Evolutionary conservation across 2,888 invertebrate species (phyloP).

Genomic region (Pegoplata infirma): DNA sequence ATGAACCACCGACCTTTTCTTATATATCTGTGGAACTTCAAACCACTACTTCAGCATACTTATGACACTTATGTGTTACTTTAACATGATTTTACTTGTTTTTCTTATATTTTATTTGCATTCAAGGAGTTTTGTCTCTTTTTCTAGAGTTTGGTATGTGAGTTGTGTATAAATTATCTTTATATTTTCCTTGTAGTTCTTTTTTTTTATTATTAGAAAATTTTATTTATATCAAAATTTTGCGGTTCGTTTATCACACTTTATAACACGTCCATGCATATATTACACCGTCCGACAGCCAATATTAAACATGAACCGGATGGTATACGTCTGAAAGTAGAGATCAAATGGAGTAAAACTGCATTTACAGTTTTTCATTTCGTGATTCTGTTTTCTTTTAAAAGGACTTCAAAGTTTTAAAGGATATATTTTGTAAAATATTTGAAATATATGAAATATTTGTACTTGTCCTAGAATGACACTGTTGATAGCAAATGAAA

Average conservation of each 20-base stretch:
- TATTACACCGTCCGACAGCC: no score
- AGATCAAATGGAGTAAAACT: no score
- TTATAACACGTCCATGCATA: slow-evolving; percentile 1
- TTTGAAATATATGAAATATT: no score
- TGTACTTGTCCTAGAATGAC: no score
- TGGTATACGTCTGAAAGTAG: no score
- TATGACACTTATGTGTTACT: slow-evolving; percentile 46
- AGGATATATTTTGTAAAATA: no score
- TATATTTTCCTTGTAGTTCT: background rate
- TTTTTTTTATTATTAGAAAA: background rate
- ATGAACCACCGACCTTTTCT: background rate
- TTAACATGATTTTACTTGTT: slow-evolving; percentile 28
- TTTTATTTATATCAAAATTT: slow-evolving; percentile 9
- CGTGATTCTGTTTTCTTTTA: no score
- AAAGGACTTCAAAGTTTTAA: no score
- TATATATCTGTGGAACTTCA: background rate
- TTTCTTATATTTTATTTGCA: slow-evolving; percentile 16
- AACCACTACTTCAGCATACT: slow-evolving; percentile 16
- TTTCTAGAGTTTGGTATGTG: background rate
- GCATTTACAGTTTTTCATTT: no score
- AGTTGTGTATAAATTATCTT: slow-evolving; percentile 11
- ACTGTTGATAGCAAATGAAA: no score
- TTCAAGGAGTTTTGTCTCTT: slow-evolving; percentile 18
- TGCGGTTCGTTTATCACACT: slow-evolving; percentile 25
- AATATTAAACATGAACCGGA: no score